Base-by-base conservation (phyloP, 2,797 vertebrate genomes). In the Lagocephalus sceleratus region DNA sequence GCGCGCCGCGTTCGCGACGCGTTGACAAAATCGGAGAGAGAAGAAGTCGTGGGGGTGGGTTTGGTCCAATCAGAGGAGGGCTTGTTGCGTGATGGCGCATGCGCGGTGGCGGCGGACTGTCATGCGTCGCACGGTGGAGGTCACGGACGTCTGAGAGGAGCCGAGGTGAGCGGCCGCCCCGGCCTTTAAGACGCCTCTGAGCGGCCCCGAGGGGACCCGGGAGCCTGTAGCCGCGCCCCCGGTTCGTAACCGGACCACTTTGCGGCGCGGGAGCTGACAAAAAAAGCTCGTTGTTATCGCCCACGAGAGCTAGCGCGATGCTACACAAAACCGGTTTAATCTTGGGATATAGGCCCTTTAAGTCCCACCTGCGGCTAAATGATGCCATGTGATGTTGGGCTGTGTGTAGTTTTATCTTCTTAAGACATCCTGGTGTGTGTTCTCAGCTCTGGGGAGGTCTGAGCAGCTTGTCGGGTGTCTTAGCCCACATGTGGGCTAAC, bases 81-180 rank as follows among this genome's bases (percentile, higher is more conserved):
- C 22, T 76, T 79, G 47, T 66, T 67, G 5, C 40, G 23, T n/a
- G 0, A 0, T 0, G 14, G 76, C 88, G 83, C 91, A 89, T 10
- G 88, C 88, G 70, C 81, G 0, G 9, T 73, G 1, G 0, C 2
- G 8, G 5, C 20, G 5, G 1, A 12, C 20, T 35, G 76, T 87
- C 84, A 87, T 77, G 87, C 53, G 88, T 78, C 58, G 10, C 74
- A 57, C 76, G 66, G 81, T 92, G 90, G 90, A 92, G 91, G 91
- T 92, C 91, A 92, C 12, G 71, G 65, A 45, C 57, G 51, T 63
- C 62, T 39, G 68, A 54, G 39, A 19, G 32, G 43, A 68, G 49
- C 38, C 32, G 48, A 63, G 88, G 90, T 91, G 63, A 88, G 86
- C n/a, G n/a, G n/a, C n/a, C n/a, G n/a, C n/a, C n/a, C n/a, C n/a